Evolutionary conservation across 2,797 vertebrate genomes (phyloP).

Genomic region (Phoeniculus purpureus): DNA sequence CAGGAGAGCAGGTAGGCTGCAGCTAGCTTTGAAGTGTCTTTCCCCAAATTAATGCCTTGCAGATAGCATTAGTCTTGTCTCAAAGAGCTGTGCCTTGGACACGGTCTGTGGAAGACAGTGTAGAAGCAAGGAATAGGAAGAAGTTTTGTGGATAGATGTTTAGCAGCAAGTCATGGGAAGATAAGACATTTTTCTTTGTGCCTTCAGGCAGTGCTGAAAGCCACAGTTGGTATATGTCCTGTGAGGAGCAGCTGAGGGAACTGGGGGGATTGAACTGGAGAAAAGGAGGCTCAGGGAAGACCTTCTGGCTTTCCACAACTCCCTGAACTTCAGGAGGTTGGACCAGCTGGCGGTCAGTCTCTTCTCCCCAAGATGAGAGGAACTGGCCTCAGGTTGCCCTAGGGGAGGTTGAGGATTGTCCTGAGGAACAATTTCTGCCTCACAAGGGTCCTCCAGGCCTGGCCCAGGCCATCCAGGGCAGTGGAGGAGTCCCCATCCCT

Average conservation of each 20-base stretch:
- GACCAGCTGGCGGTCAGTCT: too few relatives aligned
- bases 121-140: not conserved
- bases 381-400: not conserved
- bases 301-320: not conserved
- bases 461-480: too few relatives aligned
- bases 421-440: not conserved
- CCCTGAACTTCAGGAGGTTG: too few relatives aligned
- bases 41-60: not conserved
- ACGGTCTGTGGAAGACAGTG: not conserved
- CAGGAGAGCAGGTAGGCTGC: not conserved
- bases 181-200: not conserved
- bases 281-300: not conserved
- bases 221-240: not conserved
- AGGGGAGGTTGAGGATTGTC: not conserved
- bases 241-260: not conserved
- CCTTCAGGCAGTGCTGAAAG: not conserved
- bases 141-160: not conserved
- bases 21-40: not conserved
- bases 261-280: not conserved
- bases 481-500: too few relatives aligned
- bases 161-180: not conserved
- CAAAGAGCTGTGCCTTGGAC: accelerated
- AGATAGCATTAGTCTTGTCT: accelerated
- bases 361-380: not conserved
- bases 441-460: too few relatives aligned